Evolutionary conservation across 2,113 vertebrate genomes (phyloP), one percentile per base, ranked within the genome.

Genomic region (Calyptommatus sinebrachiatus): DNA sequence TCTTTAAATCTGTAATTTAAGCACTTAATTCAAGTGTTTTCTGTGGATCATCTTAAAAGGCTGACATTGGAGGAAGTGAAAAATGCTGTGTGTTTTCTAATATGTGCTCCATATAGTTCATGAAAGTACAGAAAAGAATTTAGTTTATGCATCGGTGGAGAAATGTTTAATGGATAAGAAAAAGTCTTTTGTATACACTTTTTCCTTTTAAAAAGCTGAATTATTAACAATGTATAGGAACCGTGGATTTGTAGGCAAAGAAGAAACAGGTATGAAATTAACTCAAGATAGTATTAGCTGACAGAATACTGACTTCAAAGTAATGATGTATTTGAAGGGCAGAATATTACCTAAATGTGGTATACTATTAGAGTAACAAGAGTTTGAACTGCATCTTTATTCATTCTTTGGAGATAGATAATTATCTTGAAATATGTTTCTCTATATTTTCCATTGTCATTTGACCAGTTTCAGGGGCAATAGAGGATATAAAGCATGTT

Each of bases 131-230:
- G 74, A 80, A 69, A 89, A 91, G 82, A 92, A 91, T 91, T 88
- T 84, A 85, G 35, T 93, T 94, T 89, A 89, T 91, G 79, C 79
- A 84, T 11, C 77, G 83, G 65, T 84, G 79, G 89, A 88, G 82
- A 79, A 85, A 89, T 88, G 84, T 85, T 90, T 90, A 94, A 93
- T 91, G 89, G 93, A 93, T 89, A 88, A 68, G 81, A 88, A 91
- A 92, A 88, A 45, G 28, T 83, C 21, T 78, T 68, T 87, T 79
- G 88, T 91, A 82, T 88, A 86, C 82, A 62, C 45, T 81, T 88
- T 90, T 82, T 87, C 9, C 61, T 91, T 90, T 83, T 73, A 72
- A 86, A 77, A 89, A 89, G 50, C 80, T 0, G 1, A 82, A 79
- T 78, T 87, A 76, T 86, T 85, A 82, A 83, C 84, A 78, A 82